Percentiles rank a stretch among this genome's conserved stretches.
phyloP scores from a whole-genome alignment of 2,113 vertebrate genomes.

The Uropsilus gracilis region DNA sequence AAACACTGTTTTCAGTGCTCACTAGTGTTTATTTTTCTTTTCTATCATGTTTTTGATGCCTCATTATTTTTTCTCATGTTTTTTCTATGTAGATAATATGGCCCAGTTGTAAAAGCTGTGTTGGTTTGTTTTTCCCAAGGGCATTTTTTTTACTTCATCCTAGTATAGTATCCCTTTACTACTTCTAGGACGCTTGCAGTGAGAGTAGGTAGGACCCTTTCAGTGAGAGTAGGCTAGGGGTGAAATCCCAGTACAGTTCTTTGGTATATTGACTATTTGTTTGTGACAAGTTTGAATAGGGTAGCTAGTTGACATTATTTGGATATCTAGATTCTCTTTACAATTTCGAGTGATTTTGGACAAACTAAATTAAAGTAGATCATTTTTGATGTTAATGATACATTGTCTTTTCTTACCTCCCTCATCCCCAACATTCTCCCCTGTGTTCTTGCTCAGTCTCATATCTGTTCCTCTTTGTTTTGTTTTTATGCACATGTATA shows the following conservation, averaged over 20 bases:
- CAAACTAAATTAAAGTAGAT: neutral
- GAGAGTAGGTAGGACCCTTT: neutral
- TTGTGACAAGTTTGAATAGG: neutral
- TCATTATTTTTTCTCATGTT: too few species aligned
- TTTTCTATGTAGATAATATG: too few species aligned
- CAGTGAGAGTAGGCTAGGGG: too few species aligned
- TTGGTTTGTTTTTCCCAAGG: too few species aligned
- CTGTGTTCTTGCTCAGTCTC: neutral
- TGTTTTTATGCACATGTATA: neutral
- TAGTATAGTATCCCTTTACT: too few species aligned
- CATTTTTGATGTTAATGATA: conserved; percentile 38
- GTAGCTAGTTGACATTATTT: conserved; percentile 6
- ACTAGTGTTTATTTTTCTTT: too few species aligned
- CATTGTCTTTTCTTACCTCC: neutral
- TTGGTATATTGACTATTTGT: neutral
- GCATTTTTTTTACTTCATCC: too few species aligned
- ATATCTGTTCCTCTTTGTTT: neutral
- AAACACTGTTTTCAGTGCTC: too few species aligned
- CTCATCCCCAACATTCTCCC: too few species aligned
- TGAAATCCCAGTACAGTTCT: neutral
- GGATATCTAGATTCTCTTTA: neutral
- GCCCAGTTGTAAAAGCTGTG: too few species aligned
- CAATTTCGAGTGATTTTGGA: conserved; percentile 7
- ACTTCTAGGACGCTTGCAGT: neutral
- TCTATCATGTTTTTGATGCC: too few species aligned